Base-by-base conservation (phyloP, 2,113 vertebrate genomes). In the Triplophysa tibetana region DNA sequence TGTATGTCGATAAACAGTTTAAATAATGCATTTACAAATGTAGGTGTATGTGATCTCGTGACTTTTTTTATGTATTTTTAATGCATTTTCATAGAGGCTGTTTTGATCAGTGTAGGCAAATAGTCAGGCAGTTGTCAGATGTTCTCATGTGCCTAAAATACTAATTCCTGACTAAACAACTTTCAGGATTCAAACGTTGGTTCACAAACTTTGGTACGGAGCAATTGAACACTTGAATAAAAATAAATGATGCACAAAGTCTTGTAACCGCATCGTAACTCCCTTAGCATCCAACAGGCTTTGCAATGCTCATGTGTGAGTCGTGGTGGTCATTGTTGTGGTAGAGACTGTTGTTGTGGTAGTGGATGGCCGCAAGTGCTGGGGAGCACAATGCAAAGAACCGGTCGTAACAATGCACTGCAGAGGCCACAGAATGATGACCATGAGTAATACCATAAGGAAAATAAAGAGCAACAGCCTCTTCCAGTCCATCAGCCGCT, bases 361-460 rank as follows among this genome's bases (percentile, higher is more conserved):
- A 29, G 33, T 2, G 3, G 24, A 11, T 2, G 24, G 2, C 9
- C 19, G 19, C 2, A 70, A 19, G 56, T n/a, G 8, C 1, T 19
- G 41, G 26, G 76, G 56, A 5, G 90, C 81, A 80, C 97, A 99
- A 81, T 85, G 93, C 77, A 97, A 89, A 86, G 90, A 96, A 0
- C 95, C 95, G 0, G 95, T 97, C 87, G 88, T 95, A 64, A 98
- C 88, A 0, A 94, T 92, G 0, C 96, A 98, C 87, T 97, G 96
- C 74, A 98, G 90, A 0, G 96, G 97, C 96, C 96, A 98, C 29
- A 98, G 83, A 26, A 97, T 91, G 8, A 98, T 85, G 2, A 94
- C 92, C 65, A 95, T 86, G 0, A 98, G 89, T 80, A 96, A 86
- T 19, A 96, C 76, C 81, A 96, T 85, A 26, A 98, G 70, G 0